Percentiles rank a stretch among this genome's conserved stretches.
These are phyloP conservation scores for Ornithoptera alexandrae DNA, from an alignment of 2,888 invertebrate species.

Conservation along the genomic window DNA sequence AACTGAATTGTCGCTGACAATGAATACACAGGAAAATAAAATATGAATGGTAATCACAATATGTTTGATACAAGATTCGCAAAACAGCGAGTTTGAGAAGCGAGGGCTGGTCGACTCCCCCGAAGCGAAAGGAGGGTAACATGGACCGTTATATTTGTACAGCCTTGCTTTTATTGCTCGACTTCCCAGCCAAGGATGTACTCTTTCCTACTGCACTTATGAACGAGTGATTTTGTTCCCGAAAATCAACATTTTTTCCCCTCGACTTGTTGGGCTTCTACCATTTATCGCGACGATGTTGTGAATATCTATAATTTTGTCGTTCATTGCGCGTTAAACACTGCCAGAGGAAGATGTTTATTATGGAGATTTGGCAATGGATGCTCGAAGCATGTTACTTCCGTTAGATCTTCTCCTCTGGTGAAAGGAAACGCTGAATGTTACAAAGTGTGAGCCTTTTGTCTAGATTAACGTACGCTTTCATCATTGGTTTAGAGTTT, in stretches of 20 bases:
- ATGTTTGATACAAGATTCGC: constrained; percentile 9
- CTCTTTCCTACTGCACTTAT: constrained; percentile 65
- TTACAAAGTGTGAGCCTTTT: constrained; percentile 79
- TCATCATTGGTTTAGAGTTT: constrained; percentile 24
- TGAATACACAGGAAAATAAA: no score
- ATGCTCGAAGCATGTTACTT: constrained; percentile 34
- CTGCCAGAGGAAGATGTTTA: neutral
- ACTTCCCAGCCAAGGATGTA: constrained; percentile 36
- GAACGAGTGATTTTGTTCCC: constrained; percentile 53
- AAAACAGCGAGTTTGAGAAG: constrained; percentile 6
- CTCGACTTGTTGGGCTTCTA: constrained; percentile 48
- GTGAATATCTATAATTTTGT: constrained; percentile 30
- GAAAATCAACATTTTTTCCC: constrained; percentile 68
- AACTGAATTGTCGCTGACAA: no score
- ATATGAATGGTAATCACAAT: neutral
- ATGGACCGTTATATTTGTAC: constrained; percentile 32
- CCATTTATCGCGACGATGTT: constrained; percentile 47
- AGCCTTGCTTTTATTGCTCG: constrained; percentile 33
- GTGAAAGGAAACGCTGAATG: constrained; percentile 70
- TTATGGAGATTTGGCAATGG: constrained; percentile 43
- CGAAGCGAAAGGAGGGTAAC: constrained; percentile 25
- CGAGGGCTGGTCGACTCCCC: neutral
- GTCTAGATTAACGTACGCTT: constrained; percentile 64
- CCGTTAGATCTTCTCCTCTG: constrained; percentile 36
- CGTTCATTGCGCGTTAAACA: constrained; percentile 42